Percentiles rank a stretch among this genome's conserved stretches.
These are phyloP conservation scores for Lasioglossum figueresi DNA, from an alignment of 2,888 invertebrate species.

Conservation along the genomic window DNA sequence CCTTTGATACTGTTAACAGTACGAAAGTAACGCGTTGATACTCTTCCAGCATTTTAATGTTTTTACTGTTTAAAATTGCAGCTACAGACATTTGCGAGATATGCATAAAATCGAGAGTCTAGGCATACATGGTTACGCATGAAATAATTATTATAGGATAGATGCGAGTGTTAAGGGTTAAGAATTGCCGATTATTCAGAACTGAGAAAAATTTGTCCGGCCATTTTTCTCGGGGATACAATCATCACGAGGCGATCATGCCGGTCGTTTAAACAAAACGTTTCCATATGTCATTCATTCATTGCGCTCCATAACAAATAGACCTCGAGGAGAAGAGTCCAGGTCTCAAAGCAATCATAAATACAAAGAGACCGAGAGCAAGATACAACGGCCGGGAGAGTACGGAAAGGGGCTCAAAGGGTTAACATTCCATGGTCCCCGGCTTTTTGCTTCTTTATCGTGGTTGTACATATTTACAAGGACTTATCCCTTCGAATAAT, in stretches of 20 bases:
- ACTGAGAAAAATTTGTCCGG: not conserved
- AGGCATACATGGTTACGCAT: not conserved
- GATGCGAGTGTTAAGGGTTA: not conserved
- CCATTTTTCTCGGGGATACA: not conserved
- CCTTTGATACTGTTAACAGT: no score
- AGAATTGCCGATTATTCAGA: not conserved
- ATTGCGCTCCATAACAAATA: not conserved
- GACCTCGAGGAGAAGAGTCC: not conserved
- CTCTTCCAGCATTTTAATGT: no score
- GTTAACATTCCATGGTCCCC: conserved; percentile 50
- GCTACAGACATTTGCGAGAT: no score
- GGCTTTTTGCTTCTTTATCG: conserved; percentile 36
- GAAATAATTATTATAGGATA: not conserved
- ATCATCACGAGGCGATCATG: not conserved
- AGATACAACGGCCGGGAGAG: conserved; percentile 7
- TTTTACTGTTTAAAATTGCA: no score
- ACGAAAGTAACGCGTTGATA: no score
- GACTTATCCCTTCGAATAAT: conserved; percentile 50
- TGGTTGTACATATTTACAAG: conserved; percentile 50
- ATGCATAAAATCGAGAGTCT: not conserved
- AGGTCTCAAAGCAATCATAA: conserved; percentile 31
- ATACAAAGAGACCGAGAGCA: conserved; percentile 37
- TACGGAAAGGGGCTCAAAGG: conserved; percentile 42
- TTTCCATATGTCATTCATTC: conserved; percentile 2
- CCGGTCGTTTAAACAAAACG: conserved; percentile 23